These are phyloP conservation scores for Microplitis deprimator DNA, from an alignment of 2,888 invertebrate genomes.

Conservation along the genomic window DNA sequence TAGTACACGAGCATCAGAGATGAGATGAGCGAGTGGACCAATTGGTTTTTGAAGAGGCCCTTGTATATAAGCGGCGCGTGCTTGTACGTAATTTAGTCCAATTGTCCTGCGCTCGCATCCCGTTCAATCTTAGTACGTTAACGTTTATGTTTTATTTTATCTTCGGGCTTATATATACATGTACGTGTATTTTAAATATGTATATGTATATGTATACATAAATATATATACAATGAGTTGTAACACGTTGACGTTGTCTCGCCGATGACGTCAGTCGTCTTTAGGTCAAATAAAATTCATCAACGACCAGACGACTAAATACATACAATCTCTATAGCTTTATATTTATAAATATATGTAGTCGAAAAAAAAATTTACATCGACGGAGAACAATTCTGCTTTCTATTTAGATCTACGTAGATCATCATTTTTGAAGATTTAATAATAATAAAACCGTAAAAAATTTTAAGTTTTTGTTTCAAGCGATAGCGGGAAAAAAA, in stretches of 20 bases:
- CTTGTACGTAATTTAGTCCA: constrained; percentile 60
- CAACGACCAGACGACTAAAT: constrained; percentile 48
- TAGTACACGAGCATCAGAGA: not conserved
- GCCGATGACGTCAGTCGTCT: constrained; percentile 57
- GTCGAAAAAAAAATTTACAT: not conserved
- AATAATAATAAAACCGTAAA: no score
- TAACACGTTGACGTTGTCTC: constrained; percentile 29
- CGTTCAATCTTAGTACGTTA: constrained; percentile 51
- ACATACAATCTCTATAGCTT: constrained; percentile 32
- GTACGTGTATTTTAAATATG: not conserved
- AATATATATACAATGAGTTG: not conserved
- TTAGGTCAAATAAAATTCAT: constrained; percentile 59
- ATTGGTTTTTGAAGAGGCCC: constrained; percentile 56
- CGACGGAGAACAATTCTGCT: no score
- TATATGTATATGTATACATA: not conserved
- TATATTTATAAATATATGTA: not conserved
- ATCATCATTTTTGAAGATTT: no score
- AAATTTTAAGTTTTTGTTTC: no score
- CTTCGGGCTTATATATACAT: constrained; percentile 30
- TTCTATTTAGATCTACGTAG: no score
- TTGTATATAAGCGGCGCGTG: constrained; percentile 52
- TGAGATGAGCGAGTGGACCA: constrained; percentile 43
- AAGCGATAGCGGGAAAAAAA: no score
- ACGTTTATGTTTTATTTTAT: constrained; percentile 42
- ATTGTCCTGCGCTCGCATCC: constrained; percentile 62